Evolutionary conservation across 1,140 invertebrate species (phyloP).

Genomic region (Anastrepha obliqua): DNA sequence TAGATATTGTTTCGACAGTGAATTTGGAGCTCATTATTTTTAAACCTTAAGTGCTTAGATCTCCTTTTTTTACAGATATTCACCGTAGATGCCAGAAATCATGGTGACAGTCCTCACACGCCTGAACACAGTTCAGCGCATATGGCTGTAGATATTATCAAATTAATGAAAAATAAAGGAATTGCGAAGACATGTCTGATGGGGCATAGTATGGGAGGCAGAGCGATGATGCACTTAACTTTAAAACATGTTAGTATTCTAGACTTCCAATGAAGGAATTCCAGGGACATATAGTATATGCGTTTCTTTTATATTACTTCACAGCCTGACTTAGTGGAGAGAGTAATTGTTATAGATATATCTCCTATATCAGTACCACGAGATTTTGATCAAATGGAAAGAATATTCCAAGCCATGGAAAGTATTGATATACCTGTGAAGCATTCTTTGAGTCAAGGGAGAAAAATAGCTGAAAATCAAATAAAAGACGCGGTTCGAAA

Average conservation of each 20-base stretch:
- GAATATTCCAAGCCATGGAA: conserved; percentile 82
- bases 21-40: too few species aligned
- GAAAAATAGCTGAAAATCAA: conserved; percentile 78
- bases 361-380: conserved; percentile 83
- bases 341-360: conserved; percentile 89
- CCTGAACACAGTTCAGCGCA: conserved; percentile 81
- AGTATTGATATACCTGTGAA: conserved; percentile 77
- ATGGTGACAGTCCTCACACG: conserved; percentile 91
- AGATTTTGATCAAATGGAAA: conserved; percentile 79
- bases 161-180: conserved; percentile 73
- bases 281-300: not conserved
- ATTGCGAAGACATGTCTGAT: conserved; percentile 82
- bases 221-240: conserved; percentile 86
- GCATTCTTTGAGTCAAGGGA: conserved; percentile 80
- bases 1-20: too few species aligned
- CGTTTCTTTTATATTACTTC: not conserved
- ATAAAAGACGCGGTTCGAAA: conserved; percentile 75
- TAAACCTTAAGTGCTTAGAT: too few species aligned
- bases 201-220: conserved; percentile 95
- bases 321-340: conserved; percentile 85
- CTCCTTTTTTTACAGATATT: conserved; percentile 76
- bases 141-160: conserved; percentile 84
- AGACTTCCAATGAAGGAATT: not conserved
- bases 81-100: conserved; percentile 90
- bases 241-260: conserved; percentile 78